Evolutionary conservation across 2,888 invertebrate species (phyloP).

Genomic region (Cerastis rubricosa): DNA sequence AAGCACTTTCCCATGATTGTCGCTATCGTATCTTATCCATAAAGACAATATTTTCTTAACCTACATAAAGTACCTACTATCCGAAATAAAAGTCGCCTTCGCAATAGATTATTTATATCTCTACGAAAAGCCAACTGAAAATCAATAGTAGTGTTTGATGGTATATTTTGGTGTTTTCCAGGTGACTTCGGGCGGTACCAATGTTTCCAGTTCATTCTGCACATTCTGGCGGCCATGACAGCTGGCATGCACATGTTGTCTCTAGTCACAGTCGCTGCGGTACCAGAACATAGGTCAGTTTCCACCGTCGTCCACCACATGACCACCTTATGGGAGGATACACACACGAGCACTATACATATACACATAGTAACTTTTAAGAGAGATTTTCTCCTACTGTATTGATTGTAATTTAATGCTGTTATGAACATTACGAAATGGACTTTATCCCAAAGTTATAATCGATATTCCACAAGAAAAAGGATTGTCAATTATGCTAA

Average conservation of each 20-base stretch:
- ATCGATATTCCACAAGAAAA: neutral
- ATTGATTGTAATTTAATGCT: neutral
- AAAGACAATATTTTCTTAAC: conserved; percentile 47
- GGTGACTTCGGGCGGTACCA: conserved; percentile 96
- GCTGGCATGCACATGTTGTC: conserved; percentile 96
- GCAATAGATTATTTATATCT: conserved; percentile 31
- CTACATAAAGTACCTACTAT: conserved; percentile 28
- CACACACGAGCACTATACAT: conserved; percentile 6
- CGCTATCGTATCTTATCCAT: conserved; percentile 38
- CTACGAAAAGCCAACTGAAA: conserved; percentile 15
- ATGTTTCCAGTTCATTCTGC: conserved; percentile 94
- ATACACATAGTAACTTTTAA: neutral
- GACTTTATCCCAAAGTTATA: neutral
- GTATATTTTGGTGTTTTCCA: conserved; percentile 78
- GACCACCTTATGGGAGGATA: conserved; percentile 18
- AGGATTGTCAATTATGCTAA: neutral
- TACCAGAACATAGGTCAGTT: conserved; percentile 93
- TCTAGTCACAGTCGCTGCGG: conserved; percentile 94
- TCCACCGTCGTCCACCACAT: conserved; percentile 31
- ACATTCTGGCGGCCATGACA: conserved; percentile 94
- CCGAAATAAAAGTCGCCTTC: conserved; percentile 4
- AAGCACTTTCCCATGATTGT: conserved; percentile 36
- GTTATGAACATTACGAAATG: neutral
- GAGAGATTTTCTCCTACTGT: neutral
- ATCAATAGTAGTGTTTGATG: conserved; percentile 29